phyloP scores from a whole-genome alignment of 2,888 invertebrate species.

The Marronus borbonicus region DNA sequence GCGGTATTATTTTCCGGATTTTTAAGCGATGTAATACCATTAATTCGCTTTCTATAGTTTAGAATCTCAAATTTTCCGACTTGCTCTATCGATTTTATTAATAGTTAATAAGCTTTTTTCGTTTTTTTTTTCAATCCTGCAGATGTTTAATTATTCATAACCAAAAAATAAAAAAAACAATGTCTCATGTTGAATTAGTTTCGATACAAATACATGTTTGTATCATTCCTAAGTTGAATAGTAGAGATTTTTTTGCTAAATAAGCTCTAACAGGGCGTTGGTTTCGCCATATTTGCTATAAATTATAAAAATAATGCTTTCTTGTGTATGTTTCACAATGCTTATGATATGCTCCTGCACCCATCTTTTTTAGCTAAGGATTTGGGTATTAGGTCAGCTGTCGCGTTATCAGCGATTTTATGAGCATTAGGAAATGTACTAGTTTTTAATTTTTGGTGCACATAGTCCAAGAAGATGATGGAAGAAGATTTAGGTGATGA shows the following conservation, averaged over 20 bases:
- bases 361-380: slow-evolving; percentile 35
- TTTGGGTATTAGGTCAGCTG: slow-evolving; percentile 30
- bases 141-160: slow-evolving; percentile 70
- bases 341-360: slow-evolving; percentile 49
- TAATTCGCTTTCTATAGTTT: slow-evolving; percentile 33
- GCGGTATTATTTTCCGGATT: slow-evolving; percentile 53
- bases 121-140: slow-evolving; percentile 56
- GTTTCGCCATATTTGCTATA: slow-evolving; percentile 69
- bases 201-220: slow-evolving; percentile 15
- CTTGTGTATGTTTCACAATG: slow-evolving; percentile 34
- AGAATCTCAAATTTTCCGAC: slow-evolving; percentile 16
- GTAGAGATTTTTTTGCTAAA: slow-evolving; percentile 38
- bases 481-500: slow-evolving; percentile 70
- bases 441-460: slow-evolving; percentile 30
- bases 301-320: slow-evolving; percentile 60
- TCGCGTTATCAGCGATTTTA: slow-evolving; percentile 32
- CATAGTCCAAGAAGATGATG: slow-evolving; percentile 60
- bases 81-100: slow-evolving; percentile 47
- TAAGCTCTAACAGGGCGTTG: slow-evolving; percentile 66
- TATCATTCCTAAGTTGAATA: slow-evolving; percentile 36
- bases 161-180: slow-evolving; percentile 68
- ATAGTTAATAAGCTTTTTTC: slow-evolving; percentile 56
- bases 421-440: slow-evolving; percentile 29
- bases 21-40: slow-evolving; percentile 49
- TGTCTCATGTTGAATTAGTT: slow-evolving; percentile 40